phyloP scores from a whole-genome alignment of 2,888 invertebrate species.

The Meiosimyza decipiens region DNA sequence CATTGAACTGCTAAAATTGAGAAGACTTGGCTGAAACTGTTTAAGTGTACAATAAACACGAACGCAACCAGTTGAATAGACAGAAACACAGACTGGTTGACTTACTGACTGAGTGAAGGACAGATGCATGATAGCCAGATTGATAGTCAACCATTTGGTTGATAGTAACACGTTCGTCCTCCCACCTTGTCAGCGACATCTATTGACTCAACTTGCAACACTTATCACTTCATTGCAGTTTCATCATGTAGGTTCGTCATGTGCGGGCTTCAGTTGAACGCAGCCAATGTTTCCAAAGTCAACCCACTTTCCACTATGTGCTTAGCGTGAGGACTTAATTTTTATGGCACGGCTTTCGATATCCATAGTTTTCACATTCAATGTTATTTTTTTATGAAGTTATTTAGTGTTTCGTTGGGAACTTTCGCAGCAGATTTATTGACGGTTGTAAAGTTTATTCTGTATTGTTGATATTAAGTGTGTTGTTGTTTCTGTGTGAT shows the following conservation, averaged over 20 bases:
- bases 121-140: neutral
- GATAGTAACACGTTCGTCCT: constrained; percentile 1
- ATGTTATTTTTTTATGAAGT: constrained; percentile 24
- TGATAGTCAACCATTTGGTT: constrained; percentile 18
- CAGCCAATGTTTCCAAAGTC: constrained; percentile 19
- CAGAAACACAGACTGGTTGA: neutral
- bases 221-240: constrained; percentile 61
- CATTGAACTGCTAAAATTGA: neutral
- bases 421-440: constrained; percentile 33
- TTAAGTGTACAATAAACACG: too few relatives aligned
- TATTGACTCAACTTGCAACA: constrained; percentile 38
- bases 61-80: constrained; percentile 4
- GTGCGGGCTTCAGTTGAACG: constrained; percentile 51
- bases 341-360: constrained; percentile 6
- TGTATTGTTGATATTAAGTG: constrained; percentile 9
- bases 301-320: constrained; percentile 14
- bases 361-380: neutral
- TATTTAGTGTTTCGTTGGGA: constrained; percentile 26
- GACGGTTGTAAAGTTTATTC: constrained; percentile 24
- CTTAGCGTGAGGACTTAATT: constrained; percentile 5
- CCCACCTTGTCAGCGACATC: neutral
- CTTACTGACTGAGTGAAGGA: neutral
- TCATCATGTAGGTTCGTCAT: constrained; percentile 36
- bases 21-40: neutral
- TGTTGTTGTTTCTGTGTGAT: neutral